These are phyloP conservation scores for Campylomormyrus numenius DNA, from an alignment of 2,113 vertebrate species.

Conservation along the genomic window DNA sequence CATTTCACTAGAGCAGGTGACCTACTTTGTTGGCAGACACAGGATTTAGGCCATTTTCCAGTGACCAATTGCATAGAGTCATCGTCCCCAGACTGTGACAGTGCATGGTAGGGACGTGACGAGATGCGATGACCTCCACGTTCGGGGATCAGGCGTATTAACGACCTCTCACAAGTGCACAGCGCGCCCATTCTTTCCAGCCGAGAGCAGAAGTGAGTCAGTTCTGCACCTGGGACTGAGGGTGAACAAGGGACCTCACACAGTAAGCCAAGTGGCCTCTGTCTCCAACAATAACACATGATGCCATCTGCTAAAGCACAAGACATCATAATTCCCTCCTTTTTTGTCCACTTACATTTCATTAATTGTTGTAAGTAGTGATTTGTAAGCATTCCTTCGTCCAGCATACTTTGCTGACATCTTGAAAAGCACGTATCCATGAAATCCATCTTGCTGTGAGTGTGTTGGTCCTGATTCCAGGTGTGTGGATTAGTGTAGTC, in stretches of 20 bases:
- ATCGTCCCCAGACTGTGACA: neutral
- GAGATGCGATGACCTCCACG: neutral
- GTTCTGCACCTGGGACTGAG: constrained; percentile 25
- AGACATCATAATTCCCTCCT: neutral
- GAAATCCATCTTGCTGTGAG: neutral
- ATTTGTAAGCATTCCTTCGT: neutral
- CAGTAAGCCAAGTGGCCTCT: neutral
- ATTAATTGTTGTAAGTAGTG: neutral
- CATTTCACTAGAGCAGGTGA: neutral
- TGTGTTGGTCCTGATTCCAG: neutral
- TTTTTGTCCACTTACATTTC: neutral
- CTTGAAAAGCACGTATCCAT: neutral
- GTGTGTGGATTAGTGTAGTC: constrained; percentile 13
- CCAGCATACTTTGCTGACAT: neutral
- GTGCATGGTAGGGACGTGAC: constrained; percentile 4
- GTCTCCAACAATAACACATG: neutral
- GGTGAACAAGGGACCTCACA: neutral
- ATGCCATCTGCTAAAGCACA: neutral
- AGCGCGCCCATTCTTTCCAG: neutral
- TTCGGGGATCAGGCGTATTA: neutral
- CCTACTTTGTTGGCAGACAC: neutral
- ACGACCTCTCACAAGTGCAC: neutral
- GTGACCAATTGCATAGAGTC: neutral
- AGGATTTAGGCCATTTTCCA: neutral
- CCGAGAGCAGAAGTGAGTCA: constrained; percentile 10